These are phyloP conservation scores for Eremobia ochroleuca DNA, from an alignment of 2,888 invertebrate genomes.

Conservation along the genomic window DNA sequence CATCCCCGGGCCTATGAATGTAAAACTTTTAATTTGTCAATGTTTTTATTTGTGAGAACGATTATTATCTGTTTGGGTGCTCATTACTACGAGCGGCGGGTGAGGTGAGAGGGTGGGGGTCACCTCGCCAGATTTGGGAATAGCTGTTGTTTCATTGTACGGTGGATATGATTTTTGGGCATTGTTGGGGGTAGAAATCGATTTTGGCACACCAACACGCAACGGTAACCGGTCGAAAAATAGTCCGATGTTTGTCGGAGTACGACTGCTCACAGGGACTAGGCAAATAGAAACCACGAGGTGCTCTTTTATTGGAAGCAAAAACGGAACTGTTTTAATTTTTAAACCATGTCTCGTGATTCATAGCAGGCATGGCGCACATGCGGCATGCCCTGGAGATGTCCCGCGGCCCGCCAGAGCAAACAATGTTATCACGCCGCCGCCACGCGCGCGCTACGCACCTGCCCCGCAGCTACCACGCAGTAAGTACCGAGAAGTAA, in stretches of 20 bases:
- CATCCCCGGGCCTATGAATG: conserved; percentile 7
- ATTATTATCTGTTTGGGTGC: conserved; percentile 31
- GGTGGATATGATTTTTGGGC: background rate
- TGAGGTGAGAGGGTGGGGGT: background rate
- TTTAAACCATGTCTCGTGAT: conserved; percentile 10
- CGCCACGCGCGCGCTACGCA: background rate
- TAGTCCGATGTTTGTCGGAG: background rate
- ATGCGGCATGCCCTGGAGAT: conserved; percentile 21
- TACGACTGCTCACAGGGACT: background rate
- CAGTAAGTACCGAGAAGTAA: conserved; percentile 11
- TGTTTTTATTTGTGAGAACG: conserved; percentile 37
- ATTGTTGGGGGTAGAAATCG: background rate
- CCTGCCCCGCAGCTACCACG: background rate
- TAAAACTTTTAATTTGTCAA: conserved; percentile 50
- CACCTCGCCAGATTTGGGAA: conserved; percentile 7
- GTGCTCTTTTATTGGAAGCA: background rate
- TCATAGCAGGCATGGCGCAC: background rate
- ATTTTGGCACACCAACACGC: background rate
- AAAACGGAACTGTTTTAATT: conserved; percentile 1
- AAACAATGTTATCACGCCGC: conserved; percentile 16
- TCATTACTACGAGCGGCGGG: conserved; percentile 45
- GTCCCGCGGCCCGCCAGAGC: background rate
- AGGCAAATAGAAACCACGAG: conserved; percentile 2
- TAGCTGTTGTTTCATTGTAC: background rate
- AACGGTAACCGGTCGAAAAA: background rate